Evolutionary conservation across 2,797 vertebrate genomes (phyloP).

Genomic region (Odontamblyopus lacepedii): DNA sequence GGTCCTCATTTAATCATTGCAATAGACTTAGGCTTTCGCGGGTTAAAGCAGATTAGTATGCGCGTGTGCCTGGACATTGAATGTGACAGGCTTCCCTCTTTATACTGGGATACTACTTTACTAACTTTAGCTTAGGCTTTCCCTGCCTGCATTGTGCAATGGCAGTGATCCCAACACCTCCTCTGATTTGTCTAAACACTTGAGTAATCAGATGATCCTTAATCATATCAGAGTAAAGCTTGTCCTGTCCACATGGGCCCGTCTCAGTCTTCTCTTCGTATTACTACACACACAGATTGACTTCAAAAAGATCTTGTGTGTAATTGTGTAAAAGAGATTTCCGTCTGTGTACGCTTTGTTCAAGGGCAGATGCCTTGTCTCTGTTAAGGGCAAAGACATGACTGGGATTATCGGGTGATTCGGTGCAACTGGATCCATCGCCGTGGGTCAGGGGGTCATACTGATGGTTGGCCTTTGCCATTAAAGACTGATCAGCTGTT

Average conservation of each 20-base stretch:
- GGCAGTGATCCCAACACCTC: conserved; percentile 23
- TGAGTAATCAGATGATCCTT: conserved; percentile 50
- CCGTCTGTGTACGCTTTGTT: conserved; percentile 58
- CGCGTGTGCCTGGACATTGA: conserved; percentile 20
- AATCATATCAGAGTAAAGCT: conserved; percentile 39
- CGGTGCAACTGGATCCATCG: conserved; percentile 48
- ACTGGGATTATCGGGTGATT: conserved; percentile 59
- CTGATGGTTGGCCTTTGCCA: conserved; percentile 39
- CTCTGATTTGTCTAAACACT: conserved; percentile 34
- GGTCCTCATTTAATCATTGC: conserved; percentile 55
- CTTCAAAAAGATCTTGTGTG: conserved; percentile 30
- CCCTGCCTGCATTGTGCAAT: conserved; percentile 16
- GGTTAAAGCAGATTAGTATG: conserved; percentile 36
- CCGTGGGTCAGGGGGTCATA: conserved; percentile 49
- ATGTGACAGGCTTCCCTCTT: conserved; percentile 15
- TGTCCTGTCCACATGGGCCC: conserved; percentile 9
- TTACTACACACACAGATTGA: conserved; percentile 26
- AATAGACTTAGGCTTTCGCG: conserved; percentile 46
- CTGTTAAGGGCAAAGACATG: conserved; percentile 38
- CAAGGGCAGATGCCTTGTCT: conserved; percentile 56
- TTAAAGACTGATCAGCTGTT: conserved; percentile 58
- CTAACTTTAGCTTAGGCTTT: conserved; percentile 13
- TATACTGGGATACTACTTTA: conserved; percentile 19
- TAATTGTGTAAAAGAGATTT: conserved; percentile 61
- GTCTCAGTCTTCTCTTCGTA: conserved; percentile 18